Evolutionary conservation across 1,140 invertebrate genomes (phyloP).

Genomic region (Thrips palmi): DNA sequence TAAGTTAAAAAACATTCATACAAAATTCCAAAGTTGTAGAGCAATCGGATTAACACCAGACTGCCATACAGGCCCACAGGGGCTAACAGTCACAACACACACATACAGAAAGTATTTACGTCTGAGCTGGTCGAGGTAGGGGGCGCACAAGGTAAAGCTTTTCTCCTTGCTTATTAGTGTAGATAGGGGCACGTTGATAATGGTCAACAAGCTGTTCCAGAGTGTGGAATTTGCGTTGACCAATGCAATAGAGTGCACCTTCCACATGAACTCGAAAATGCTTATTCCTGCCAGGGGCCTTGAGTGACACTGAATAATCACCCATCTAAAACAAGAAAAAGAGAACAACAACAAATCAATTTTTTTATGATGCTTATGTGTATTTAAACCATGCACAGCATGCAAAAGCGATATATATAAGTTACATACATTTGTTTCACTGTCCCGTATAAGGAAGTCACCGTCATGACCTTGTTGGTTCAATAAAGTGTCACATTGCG

Average conservation of each 20-base stretch:
- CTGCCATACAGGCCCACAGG: too few relatives aligned
- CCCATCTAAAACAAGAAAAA: slow-evolving; percentile 55
- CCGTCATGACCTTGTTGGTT: slow-evolving; percentile 90
- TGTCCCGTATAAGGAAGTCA: slow-evolving; percentile 95
- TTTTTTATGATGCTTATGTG: not conserved
- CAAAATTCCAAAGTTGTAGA: too few relatives aligned
- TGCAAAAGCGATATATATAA: slow-evolving; percentile 1
- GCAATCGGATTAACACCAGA: too few relatives aligned
- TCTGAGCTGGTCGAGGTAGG: slow-evolving; percentile 33
- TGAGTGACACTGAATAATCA: slow-evolving; percentile 95
- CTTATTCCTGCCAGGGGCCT: slow-evolving; percentile 93
- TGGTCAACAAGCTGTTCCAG: slow-evolving; percentile 94
- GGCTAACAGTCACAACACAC: too few relatives aligned
- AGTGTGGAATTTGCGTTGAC: slow-evolving; percentile 89
- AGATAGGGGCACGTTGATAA: slow-evolving; percentile 96
- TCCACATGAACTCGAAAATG: slow-evolving; percentile 98
- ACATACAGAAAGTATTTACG: slow-evolving; percentile 66
- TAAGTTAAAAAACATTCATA: too few relatives aligned
- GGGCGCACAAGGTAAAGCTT: slow-evolving; percentile 81
- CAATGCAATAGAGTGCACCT: slow-evolving; percentile 86
- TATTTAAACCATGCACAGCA: slow-evolving; percentile 6
- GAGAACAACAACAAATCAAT: not conserved
- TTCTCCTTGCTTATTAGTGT: slow-evolving; percentile 88
- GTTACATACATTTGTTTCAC: slow-evolving; percentile 88
- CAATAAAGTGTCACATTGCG: slow-evolving; percentile 85